Conservation (phyloP, 2,888 invertebrate species). For the Polydrusus tereticollis region DNA sequence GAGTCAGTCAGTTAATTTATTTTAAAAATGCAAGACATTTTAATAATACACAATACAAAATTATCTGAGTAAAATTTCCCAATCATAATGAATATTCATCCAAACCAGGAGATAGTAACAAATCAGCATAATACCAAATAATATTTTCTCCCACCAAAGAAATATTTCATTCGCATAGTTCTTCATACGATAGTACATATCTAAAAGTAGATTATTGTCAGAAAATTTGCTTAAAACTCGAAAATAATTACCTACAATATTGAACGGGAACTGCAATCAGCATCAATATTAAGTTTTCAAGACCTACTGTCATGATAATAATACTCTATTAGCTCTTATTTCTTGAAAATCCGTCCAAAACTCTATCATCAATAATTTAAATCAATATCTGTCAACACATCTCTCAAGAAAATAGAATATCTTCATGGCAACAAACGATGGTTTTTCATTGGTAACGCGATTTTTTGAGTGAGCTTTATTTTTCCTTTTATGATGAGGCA, state of each 20-base stretch:
- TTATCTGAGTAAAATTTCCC: neutral
- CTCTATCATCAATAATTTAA: no score
- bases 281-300: neutral
- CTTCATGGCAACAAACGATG: no score
- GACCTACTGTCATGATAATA: neutral
- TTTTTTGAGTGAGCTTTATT: no score
- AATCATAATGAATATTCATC: neutral
- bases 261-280: neutral
- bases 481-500: no score
- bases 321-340: neutral
- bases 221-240: neutral
- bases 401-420: no score
- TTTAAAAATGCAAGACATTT: no score
- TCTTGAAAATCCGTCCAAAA: no score
- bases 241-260: neutral
- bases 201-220: neutral
- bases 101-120: neutral
- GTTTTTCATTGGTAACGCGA: no score
- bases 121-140: neutral
- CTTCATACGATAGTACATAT: neutral
- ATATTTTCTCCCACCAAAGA: neutral
- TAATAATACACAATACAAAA: neutral
- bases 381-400: no score
- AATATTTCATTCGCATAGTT: neutral
- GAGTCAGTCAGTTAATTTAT: no score